Base-by-base conservation (phyloP, 2,113 vertebrate genomes). In the Theropithecus gelada region DNA sequence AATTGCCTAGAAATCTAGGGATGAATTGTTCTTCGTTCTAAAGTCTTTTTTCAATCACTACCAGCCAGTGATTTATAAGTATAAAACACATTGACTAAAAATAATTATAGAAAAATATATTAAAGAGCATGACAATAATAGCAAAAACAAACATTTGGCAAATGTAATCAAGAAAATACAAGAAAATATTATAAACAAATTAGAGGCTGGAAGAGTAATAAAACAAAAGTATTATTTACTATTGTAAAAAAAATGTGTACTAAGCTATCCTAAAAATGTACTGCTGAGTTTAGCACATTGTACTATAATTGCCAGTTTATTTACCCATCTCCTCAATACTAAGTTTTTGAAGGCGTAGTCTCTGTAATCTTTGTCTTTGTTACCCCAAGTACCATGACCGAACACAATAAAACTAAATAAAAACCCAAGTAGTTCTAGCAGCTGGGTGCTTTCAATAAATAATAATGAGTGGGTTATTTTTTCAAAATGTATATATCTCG, bases 101-200 rank as follows among this genome's bases (percentile, higher is more conserved):
- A 75, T 55, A 85, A 76, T 61, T 43, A 48, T 72, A 82, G 45
- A n/a, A 91, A 91, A 75, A 11, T 61, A 73, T 55, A 72, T 83
- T 57, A 80, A 79, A 97, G 78, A 52, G 18, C 32, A 88, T 23
- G 20, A 70, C 16, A 30, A 1, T 23, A 35, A 2, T 6, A 52
- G 32, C 1, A 72, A 92, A 32, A 20, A 30, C 25, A 89, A 90
- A 80, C 7, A 40, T 30, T 35, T 48, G 23, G 27, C 1, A 66
- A 94, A 89, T 81, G 27, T 50, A 90, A 88, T 78, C 27, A 88
- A 22, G 20, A 79, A 86, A 97, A 85, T 50, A 30, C 83, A n/a
- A 86, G 25, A 59, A 40, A 55, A 89, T 12, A 43, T 64, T 11
- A 80, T 1, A 11, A 22, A 32, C 5, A 27, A 70, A 35, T 72